A percentile compares a stretch with the other conserved stretches of the same genome.
Evolutionary conservation across 2,888 invertebrate species (phyloP).

Genomic region (Campoplex capitator): DNA sequence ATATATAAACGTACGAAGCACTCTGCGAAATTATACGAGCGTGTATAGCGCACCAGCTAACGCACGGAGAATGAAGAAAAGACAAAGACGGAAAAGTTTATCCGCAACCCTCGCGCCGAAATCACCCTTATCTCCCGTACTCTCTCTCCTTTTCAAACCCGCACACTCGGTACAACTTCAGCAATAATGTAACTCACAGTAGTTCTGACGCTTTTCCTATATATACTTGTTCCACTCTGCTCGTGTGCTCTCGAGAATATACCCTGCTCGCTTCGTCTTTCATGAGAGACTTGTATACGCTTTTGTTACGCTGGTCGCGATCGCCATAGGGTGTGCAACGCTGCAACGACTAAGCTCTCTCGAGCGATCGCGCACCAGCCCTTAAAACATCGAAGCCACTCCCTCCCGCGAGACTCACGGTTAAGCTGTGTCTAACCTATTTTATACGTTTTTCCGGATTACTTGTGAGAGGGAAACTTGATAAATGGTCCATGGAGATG

Average conservation of each 20-base stretch:
- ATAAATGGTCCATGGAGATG: background rate
- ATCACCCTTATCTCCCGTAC: conserved; percentile 52
- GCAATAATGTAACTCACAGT: conserved; percentile 25
- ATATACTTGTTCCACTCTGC: no score
- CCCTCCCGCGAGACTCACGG: conserved; percentile 32
- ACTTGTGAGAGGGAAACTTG: background rate
- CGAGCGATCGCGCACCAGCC: conserved; percentile 14
- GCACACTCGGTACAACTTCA: background rate
- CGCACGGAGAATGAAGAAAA: conserved; percentile 21
- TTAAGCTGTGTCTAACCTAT: background rate
- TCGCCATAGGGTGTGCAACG: conserved; percentile 43
- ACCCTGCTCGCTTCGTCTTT: background rate
- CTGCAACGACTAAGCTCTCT: conserved; percentile 36
- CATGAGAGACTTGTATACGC: background rate
- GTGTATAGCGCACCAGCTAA: conserved; percentile 18
- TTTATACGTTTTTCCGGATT: background rate
- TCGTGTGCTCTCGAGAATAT: no score
- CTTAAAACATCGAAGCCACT: conserved; percentile 43
- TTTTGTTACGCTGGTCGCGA: conserved; percentile 12
- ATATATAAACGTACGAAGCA: background rate
- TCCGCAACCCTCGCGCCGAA: conserved; percentile 34
- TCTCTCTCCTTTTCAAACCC: conserved; percentile 41
- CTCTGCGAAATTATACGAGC: conserved; percentile 52
- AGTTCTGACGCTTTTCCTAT: conserved; percentile 7
- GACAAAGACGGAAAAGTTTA: conserved; percentile 13